phyloP scores from a whole-genome alignment of 2,888 invertebrate species.

The Drosophila mayaguana region DNA sequence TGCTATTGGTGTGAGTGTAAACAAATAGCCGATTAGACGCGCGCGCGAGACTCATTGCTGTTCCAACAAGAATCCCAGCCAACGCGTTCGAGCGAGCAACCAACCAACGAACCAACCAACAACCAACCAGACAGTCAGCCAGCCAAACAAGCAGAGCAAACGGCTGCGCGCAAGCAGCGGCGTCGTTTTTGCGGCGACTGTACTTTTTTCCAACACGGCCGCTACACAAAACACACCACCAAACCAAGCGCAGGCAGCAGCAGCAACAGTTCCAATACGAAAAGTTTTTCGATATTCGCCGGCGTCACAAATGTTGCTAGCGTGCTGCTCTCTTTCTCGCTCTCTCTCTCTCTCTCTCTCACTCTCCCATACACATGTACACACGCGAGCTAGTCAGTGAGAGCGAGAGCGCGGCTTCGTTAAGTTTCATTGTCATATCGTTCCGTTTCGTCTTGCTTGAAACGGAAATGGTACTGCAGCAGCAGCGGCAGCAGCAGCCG shows the following conservation, averaged over 20 bases:
- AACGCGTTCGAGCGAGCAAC: constrained; percentile 63
- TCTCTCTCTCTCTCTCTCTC: constrained; percentile 20
- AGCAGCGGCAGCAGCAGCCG: constrained; percentile 24
- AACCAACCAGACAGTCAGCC: constrained; percentile 37
- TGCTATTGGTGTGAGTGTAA: constrained; percentile 69
- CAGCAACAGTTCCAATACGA: constrained; percentile 81
- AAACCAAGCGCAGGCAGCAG: constrained; percentile 38
- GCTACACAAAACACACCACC: constrained; percentile 64
- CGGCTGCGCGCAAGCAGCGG: constrained; percentile 36
- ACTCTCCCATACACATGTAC: constrained; percentile 8
- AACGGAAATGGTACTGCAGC: constrained; percentile 67
- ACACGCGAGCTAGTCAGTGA: constrained; percentile 3
- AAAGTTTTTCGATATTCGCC: constrained; percentile 82
- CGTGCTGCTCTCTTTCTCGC: constrained; percentile 32
- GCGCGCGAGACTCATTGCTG: constrained; percentile 40
- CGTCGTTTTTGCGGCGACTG: constrained; percentile 84
- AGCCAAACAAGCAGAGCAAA: constrained; percentile 20
- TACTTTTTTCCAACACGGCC: constrained; percentile 83
- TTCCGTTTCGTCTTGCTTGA: constrained; percentile 52
- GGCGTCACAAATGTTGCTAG: constrained; percentile 78
- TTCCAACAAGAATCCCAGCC: constrained; percentile 78
- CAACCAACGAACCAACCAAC: constrained; percentile 43
- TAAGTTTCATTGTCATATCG: constrained; percentile 54
- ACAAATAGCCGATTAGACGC: constrained; percentile 76
- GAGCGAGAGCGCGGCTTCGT: constrained; percentile 52